Evolutionary conservation across 2,113 vertebrate species (phyloP).

Genomic region (Poecile atricapillus): DNA sequence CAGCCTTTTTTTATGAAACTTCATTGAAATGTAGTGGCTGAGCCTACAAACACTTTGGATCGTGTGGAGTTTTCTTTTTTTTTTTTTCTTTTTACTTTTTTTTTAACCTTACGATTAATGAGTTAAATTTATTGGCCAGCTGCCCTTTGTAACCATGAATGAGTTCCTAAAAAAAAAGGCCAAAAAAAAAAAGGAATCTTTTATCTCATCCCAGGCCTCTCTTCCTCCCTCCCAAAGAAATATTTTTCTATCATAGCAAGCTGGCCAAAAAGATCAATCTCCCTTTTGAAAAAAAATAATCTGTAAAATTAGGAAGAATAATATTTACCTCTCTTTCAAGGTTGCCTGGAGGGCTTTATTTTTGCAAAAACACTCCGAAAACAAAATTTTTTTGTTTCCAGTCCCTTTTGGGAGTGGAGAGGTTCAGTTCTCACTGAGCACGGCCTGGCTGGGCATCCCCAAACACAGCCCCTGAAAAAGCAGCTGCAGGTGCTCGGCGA

Average conservation of each 20-base stretch:
- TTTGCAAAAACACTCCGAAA: not conserved
- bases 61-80: not conserved
- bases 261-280: slow-evolving; percentile 17
- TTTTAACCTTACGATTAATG: not conserved
- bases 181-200: not conserved
- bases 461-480: not conserved
- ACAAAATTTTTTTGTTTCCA: not conserved
- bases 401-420: not conserved
- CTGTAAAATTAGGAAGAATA: slow-evolving; percentile 47
- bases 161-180: not conserved
- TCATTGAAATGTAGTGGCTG: not conserved
- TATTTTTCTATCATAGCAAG: slow-evolving; percentile 13
- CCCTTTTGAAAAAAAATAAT: slow-evolving; percentile 11
- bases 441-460: not conserved
- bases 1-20: not conserved
- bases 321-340: slow-evolving; percentile 2
- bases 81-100: not conserved
- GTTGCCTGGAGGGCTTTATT: slow-evolving; percentile 22
- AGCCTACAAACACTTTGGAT: not conserved
- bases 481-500: not conserved
- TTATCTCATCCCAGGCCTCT: slow-evolving; percentile 27
- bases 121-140: slow-evolving; percentile 54
- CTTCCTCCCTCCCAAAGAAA: slow-evolving; percentile 32
- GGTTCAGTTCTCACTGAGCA: not conserved
- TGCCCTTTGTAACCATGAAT: slow-evolving; percentile 47